Conservation (phyloP, 2,113 vertebrate genomes). For the Oncorhynchus kisutch region DNA sequence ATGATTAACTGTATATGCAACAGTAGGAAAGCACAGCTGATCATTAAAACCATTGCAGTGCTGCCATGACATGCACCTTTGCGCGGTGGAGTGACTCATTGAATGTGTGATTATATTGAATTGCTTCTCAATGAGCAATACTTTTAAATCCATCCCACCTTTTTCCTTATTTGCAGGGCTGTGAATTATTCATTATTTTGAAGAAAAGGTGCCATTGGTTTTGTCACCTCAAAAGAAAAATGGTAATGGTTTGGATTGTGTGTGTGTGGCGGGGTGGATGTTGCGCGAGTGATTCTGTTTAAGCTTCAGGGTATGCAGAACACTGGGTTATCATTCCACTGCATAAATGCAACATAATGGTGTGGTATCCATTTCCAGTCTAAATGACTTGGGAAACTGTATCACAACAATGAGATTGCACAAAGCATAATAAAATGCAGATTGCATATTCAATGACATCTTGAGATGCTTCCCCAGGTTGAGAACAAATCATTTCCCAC, state of each 20-base stretch:
- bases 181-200: conserved; percentile 14
- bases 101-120: conserved; percentile 8
- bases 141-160: neutral
- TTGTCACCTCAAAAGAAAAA: neutral
- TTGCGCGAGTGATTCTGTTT: conserved; percentile 4
- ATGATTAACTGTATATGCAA: neutral
- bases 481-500: neutral
- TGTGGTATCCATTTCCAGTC: neutral
- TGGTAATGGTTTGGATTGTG: neutral
- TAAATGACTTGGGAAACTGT: neutral
- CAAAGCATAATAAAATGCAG: neutral
- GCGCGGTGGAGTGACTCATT: neutral
- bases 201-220: neutral
- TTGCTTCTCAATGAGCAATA: conserved; percentile 1
- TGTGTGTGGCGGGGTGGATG: neutral
- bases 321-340: neutral
- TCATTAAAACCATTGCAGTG: neutral
- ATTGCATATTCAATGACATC: neutral
- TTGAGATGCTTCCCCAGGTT: neutral
- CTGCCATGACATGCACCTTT: neutral
- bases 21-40: neutral
- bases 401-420: neutral
- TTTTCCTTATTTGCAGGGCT: neutral
- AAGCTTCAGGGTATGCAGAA: conserved; percentile 1
- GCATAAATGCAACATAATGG: conserved; percentile 4